A percentile compares a stretch with the other conserved stretches of the same genome.
Conservation (phyloP, 2,113 vertebrate genomes). For the Egretta garzetta region DNA sequence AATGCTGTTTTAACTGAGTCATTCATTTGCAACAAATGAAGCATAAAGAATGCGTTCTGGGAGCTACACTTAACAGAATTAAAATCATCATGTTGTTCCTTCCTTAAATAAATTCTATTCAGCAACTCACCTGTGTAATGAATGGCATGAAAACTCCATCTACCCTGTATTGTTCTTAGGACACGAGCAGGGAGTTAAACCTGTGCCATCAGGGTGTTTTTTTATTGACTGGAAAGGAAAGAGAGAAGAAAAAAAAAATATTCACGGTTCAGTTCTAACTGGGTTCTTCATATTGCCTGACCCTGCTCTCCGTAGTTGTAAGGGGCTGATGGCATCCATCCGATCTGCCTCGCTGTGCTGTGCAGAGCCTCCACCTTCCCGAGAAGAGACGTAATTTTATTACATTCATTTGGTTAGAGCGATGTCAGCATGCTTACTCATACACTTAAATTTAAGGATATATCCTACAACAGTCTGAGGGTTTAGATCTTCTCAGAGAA, state of each 20-base stretch:
- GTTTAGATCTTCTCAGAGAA: not conserved
- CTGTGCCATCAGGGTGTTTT: not conserved
- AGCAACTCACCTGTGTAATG: not conserved
- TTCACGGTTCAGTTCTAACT: not conserved
- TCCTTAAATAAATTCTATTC: slow-evolving; percentile 11
- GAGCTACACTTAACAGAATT: slow-evolving; percentile 2
- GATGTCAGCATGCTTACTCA: not conserved
- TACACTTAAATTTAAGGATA: not conserved
- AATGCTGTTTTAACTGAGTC: slow-evolving; percentile 33
- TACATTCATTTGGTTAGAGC: not conserved
- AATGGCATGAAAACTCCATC: not conserved
- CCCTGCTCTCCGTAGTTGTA: not conserved
- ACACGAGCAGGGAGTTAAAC: not conserved
- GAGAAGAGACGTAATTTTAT: not conserved
- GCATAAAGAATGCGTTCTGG: slow-evolving; percentile 26
- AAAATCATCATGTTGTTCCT: not conserved
- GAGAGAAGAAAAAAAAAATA: not conserved
- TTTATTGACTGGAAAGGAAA: not conserved
- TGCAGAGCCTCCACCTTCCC: not conserved
- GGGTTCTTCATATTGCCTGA: not conserved
- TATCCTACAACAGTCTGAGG: not conserved
- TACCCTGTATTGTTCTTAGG: not conserved
- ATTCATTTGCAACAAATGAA: slow-evolving; percentile 40
- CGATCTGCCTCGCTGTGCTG: not conserved
- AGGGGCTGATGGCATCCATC: not conserved